Evolutionary conservation across 2,888 invertebrate species (phyloP).

Genomic region (Drosophila paramelanica): DNA sequence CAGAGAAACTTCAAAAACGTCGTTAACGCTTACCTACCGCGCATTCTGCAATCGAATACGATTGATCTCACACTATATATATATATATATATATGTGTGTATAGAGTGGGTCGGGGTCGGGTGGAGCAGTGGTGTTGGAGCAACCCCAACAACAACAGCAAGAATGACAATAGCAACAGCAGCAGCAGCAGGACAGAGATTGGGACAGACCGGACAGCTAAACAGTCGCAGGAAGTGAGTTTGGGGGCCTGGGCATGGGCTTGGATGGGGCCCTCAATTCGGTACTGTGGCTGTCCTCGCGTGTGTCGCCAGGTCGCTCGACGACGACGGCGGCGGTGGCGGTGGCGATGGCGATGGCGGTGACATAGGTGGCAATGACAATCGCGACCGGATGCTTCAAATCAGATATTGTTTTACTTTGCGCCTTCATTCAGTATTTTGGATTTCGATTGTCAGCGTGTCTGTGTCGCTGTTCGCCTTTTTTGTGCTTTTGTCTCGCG

Average conservation of each 20-base stretch:
- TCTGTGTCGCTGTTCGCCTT: constrained; percentile 60
- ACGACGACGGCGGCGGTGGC: constrained; percentile 52
- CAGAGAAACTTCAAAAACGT: constrained; percentile 74
- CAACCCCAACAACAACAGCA: constrained; percentile 41
- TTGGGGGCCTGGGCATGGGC: constrained; percentile 40
- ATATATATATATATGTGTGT: constrained; percentile 2
- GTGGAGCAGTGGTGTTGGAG: constrained; percentile 10
- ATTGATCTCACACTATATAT: constrained; percentile 79
- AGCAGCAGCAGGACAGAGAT: constrained; percentile 36
- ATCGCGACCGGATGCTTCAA: constrained; percentile 85
- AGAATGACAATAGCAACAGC: constrained; percentile 60
- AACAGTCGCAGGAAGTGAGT: constrained; percentile 73
- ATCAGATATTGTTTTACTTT: constrained; percentile 84
- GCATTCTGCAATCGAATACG: constrained; percentile 83
- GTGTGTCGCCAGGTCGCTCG: constrained; percentile 51
- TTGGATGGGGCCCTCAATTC: constrained; percentile 44
- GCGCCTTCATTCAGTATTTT: constrained; percentile 78
- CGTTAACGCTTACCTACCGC: constrained; percentile 84
- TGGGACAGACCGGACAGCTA: constrained; percentile 24
- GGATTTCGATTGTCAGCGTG: constrained; percentile 75
- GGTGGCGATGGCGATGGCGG: constrained; percentile 44
- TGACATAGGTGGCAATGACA: constrained; percentile 83
- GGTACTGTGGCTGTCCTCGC: constrained; percentile 47
- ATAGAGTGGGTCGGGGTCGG: constrained; percentile 16
- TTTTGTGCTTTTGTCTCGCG: constrained; percentile 46